Conservation (phyloP, 2,888 invertebrate genomes). For the Nemurella pictetii region DNA sequence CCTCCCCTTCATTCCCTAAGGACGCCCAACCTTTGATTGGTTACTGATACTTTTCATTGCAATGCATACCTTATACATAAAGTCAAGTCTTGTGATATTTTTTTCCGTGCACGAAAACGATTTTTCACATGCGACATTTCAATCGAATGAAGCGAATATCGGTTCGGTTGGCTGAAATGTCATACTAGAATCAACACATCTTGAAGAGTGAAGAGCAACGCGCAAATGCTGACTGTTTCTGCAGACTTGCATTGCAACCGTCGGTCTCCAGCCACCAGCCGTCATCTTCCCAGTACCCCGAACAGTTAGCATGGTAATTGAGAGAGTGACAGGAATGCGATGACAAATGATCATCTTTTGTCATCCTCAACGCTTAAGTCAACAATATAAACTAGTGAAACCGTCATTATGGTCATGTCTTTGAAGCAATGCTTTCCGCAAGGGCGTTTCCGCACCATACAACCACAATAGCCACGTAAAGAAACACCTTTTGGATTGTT, state of each 20-base stretch:
- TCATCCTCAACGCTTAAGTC: constrained; percentile 10
- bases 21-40: constrained; percentile 34
- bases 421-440: constrained; percentile 27
- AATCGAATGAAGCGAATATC: constrained; percentile 35
- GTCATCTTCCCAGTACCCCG: constrained; percentile 41
- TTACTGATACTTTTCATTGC: constrained; percentile 29
- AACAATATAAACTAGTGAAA: constrained; percentile 31
- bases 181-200: not conserved
- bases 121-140: constrained; percentile 39
- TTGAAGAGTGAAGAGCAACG: not conserved
- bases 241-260: no score
- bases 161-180: not conserved
- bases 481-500: constrained; percentile 30
- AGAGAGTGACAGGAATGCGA: constrained; percentile 45
- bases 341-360: constrained; percentile 23
- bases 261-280: no score
- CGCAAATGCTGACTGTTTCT: no score
- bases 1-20: constrained; percentile 30
- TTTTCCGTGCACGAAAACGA: constrained; percentile 33
- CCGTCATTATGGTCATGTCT: constrained; percentile 28
- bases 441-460: constrained; percentile 32
- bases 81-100: constrained; percentile 2
- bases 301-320: constrained; percentile 48
- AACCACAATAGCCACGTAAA: constrained; percentile 8
- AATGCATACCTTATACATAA: constrained; percentile 22